Conservation (phyloP, 2,797 vertebrate species). For the Pangasius macronema region DNA sequence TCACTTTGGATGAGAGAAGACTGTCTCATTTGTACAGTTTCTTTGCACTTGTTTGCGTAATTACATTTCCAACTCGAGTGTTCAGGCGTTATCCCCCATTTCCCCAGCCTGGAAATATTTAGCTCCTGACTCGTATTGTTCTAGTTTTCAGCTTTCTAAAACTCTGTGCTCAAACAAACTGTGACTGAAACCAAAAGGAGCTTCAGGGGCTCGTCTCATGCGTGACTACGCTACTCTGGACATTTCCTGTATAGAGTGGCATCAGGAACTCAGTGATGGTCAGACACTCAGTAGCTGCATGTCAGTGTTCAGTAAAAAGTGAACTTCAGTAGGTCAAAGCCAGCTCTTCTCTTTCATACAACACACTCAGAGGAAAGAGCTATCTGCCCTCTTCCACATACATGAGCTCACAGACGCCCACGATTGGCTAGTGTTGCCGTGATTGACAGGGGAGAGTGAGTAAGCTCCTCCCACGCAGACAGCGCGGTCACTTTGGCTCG, state of each 20-base stretch:
- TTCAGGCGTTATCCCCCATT: not conserved
- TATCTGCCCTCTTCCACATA: not conserved
- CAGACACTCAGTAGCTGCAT: too few species aligned
- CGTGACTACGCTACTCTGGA: not conserved
- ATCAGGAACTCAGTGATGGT: too few species aligned
- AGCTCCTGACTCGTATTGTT: not conserved
- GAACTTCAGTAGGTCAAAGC: too few species aligned
- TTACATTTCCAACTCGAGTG: too few species aligned
- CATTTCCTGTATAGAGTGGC: too few species aligned
- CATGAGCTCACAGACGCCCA: not conserved
- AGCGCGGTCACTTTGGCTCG: not conserved
- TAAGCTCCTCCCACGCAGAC: not conserved
- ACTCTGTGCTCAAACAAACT: too few species aligned
- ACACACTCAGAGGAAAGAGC: not conserved
- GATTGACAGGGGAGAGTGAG: not conserved
- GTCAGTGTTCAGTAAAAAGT: too few species aligned
- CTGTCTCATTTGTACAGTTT: not conserved
- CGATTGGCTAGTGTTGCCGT: not conserved
- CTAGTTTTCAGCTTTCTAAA: not conserved
- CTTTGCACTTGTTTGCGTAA: not conserved
- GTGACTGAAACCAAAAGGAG: too few species aligned
- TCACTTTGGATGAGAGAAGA: not conserved
- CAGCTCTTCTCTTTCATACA: not conserved
- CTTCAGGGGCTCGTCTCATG: too few species aligned
- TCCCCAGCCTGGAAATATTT: not conserved